A percentile compares a stretch with the other conserved stretches of the same genome.
These are phyloP conservation scores for Uria lomvia DNA, from an alignment of 2,113 vertebrate genomes.

Conservation along the genomic window DNA sequence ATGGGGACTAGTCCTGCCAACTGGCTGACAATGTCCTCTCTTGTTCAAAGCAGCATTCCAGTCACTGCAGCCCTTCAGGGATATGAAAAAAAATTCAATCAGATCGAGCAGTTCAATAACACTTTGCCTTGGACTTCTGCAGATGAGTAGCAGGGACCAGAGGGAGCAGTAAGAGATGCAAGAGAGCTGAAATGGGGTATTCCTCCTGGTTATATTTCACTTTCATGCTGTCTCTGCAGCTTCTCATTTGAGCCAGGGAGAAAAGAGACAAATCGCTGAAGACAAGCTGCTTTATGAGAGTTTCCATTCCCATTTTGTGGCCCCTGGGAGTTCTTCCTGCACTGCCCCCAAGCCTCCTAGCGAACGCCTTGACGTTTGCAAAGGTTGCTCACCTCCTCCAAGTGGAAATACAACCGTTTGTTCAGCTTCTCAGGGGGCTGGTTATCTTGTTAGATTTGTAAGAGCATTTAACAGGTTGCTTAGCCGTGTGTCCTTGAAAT, in stretches of 20 bases:
- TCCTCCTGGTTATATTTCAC: conserved; percentile 43
- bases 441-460: conserved; percentile 56
- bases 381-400: not conserved
- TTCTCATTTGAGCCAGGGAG: conserved; percentile 1
- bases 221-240: conserved; percentile 49
- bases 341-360: not conserved
- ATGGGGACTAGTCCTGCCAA: not conserved
- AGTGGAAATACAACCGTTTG: conserved; percentile 40
- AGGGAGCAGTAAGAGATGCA: conserved; percentile 39
- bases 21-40: not conserved
- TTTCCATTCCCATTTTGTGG: not conserved
- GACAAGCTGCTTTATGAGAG: not conserved
- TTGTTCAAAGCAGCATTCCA: not conserved
- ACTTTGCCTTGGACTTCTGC: conserved; percentile 33
- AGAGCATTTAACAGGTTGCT: conserved; percentile 53
- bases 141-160: not conserved
- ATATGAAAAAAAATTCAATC: conserved; percentile 22
- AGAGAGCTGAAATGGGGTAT: conserved; percentile 16
- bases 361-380: not conserved
- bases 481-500: not conserved
- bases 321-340: not conserved
- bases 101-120: conserved; percentile 38
- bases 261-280: not conserved
- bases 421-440: conserved; percentile 42
- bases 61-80: not conserved